A percentile compares a stretch with the other conserved stretches of the same genome.
These are phyloP conservation scores for Trisateles emortualis DNA, from an alignment of 2,888 invertebrate genomes.

Conservation along the genomic window DNA sequence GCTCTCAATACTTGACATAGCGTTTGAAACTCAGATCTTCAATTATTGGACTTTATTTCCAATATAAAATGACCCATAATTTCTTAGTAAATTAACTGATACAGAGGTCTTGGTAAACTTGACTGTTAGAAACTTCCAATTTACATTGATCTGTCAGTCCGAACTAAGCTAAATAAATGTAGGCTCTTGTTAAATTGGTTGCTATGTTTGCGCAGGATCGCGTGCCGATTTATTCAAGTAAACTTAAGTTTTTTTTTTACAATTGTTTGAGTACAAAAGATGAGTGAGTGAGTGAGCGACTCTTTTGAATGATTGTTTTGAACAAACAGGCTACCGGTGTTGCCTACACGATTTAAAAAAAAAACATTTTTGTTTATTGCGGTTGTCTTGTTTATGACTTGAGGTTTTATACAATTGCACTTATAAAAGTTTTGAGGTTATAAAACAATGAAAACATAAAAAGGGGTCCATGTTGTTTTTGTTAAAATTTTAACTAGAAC, in stretches of 20 bases:
- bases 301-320: conserved; percentile 56
- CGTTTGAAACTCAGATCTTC: neutral
- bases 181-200: conserved; percentile 20
- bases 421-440: neutral
- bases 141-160: neutral
- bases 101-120: neutral
- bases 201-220: conserved; percentile 44
- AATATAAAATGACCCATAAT: conserved; percentile 18
- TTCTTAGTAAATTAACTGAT: neutral
- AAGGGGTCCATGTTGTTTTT: neutral
- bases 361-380: conserved; percentile 14
- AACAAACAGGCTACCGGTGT: conserved; percentile 60
- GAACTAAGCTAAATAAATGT: conserved; percentile 1
- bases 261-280: conserved; percentile 57
- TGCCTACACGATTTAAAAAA: conserved; percentile 28
- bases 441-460: no score
- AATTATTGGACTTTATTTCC: neutral
- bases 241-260: conserved; percentile 39
- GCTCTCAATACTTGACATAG: neutral
- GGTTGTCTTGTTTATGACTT: conserved; percentile 8
- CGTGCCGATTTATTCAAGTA: conserved; percentile 44
- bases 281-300: conserved; percentile 32
- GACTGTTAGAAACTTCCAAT: neutral
- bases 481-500: neutral
- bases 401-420: conserved; percentile 12